Evolutionary conservation across 2,888 invertebrate species (phyloP).

Genomic region (Eupithecia subumbrata): DNA sequence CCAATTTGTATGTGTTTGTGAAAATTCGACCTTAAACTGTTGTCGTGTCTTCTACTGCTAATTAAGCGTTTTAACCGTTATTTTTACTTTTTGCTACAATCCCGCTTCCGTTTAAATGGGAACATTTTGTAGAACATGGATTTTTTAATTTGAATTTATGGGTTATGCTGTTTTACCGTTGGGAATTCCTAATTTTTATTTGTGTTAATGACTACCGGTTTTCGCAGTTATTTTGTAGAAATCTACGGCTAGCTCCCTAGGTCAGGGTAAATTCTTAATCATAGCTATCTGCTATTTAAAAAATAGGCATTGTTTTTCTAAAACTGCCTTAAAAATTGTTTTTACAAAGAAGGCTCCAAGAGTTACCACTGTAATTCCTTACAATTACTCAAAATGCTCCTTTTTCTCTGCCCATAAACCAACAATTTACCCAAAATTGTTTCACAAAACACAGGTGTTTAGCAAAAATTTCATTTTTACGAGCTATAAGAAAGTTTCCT

Average conservation of each 20-base stretch:
- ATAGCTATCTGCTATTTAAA: no score
- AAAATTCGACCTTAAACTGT: slow-evolving; percentile 70
- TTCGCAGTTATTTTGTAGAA: background rate
- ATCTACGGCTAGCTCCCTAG: background rate
- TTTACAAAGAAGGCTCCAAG: no score
- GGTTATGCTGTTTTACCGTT: background rate
- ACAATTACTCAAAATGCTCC: background rate
- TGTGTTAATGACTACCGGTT: background rate
- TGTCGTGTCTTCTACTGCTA: slow-evolving; percentile 59
- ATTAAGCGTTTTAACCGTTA: slow-evolving; percentile 52
- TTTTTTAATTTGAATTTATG: slow-evolving; percentile 15
- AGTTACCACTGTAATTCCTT: background rate
- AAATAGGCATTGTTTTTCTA: no score
- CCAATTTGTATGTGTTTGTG: slow-evolving; percentile 81
- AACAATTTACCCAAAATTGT: slow-evolving; percentile 45
- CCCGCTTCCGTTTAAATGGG: slow-evolving; percentile 20
- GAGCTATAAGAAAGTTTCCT: slow-evolving; percentile 80
- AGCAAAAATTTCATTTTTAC: slow-evolving; percentile 73
- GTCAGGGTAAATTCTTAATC: background rate
- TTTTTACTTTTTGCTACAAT: slow-evolving; percentile 30
- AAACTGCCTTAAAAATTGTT: no score
- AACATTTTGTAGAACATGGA: slow-evolving; percentile 9
- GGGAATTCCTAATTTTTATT: background rate
- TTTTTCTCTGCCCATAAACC: slow-evolving; percentile 42
- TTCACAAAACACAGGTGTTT: slow-evolving; percentile 62